Percentiles rank a stretch among this genome's conserved stretches.
phyloP scores from a whole-genome alignment of 2,113 vertebrate species.

The Brachionichthys hirsutus region DNA sequence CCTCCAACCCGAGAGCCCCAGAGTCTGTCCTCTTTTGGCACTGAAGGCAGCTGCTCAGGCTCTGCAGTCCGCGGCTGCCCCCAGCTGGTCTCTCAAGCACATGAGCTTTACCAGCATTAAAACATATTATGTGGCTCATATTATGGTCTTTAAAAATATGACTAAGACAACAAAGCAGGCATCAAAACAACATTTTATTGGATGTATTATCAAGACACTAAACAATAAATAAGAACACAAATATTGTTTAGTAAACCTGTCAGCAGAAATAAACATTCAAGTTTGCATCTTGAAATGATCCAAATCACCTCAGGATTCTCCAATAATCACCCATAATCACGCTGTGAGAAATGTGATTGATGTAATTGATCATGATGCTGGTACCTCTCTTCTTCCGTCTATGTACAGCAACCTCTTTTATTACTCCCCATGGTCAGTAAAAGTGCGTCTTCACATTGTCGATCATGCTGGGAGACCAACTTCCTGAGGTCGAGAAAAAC shows the following conservation, averaged over 20 bases:
- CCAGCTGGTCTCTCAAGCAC: constrained; percentile 51
- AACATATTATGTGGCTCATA: not conserved
- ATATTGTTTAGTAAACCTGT: constrained; percentile 9
- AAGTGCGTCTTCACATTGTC: constrained; percentile 71
- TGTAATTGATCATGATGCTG: not conserved
- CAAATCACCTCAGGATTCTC: not conserved
- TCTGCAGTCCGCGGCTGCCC: constrained; percentile 54
- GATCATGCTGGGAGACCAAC: constrained; percentile 76
- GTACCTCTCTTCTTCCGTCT: constrained; percentile 2
- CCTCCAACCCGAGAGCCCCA: constrained; percentile 29
- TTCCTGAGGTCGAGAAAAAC: constrained; percentile 63
- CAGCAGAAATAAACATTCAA: too few species aligned
- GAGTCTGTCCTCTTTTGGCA: constrained; percentile 58
- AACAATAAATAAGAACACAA: constrained; percentile 5
- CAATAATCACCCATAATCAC: not conserved
- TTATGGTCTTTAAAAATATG: not conserved
- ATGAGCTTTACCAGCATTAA: constrained; percentile 6
- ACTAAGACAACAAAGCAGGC: not conserved
- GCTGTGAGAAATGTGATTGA: too few species aligned
- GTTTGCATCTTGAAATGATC: not conserved
- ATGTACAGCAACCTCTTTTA: constrained; percentile 73
- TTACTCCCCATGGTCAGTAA: constrained; percentile 58
- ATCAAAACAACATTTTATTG: constrained; percentile 37
- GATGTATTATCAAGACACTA: not conserved
- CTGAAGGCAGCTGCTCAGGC: constrained; percentile 13